Base-by-base conservation (phyloP, 2,888 invertebrate genomes). In the Dysmachus trigonus region DNA sequence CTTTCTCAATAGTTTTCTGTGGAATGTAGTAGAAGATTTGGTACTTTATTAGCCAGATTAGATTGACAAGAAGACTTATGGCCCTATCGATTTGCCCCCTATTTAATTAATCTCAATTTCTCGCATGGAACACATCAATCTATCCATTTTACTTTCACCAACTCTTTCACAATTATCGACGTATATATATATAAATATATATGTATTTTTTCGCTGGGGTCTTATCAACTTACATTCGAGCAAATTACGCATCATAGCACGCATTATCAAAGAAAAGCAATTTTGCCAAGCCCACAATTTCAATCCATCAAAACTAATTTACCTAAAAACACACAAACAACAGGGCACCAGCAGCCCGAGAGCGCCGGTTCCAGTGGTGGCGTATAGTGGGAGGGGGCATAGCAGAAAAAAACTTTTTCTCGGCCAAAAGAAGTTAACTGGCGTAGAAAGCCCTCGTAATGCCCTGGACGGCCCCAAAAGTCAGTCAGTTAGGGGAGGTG, bases 271-370 rank as follows among this genome's bases (percentile, higher is more conserved):
- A 85, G 82, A 86, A 85, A 86, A 86, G 82, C 83, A 82, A 87
- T 86, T 87, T 79, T 86, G 87, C 87, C 87, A 87, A 87, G 87
- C 87, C 87, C 86, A 85, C 87, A 87, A 86, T 87, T 86, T 88
- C 85, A 86, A 88, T 88, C 86, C 88, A 88, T 87, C 86, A 88
- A 87, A 88, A 87, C 87, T 88, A 87, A 88, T 88, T 87, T 88
- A 88, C 87, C 87, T 87, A 87, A 87, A 87, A 88, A 87, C 86
- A 76, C 76, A 87, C 15, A 62, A 74, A 74, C 82, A 82, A 81
- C 73, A 53, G 82, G 13, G 30, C 13, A 62, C 41, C 10, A 62
- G 62, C 62, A 62, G 27, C 62, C 62, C 3, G 38, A 41, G 18
- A 41, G 18, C 15, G 47, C n/a, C 47, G 47, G n/a, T 47, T 47